phyloP scores from a whole-genome alignment of 2,797 vertebrate species.

The Silurus aristotelis region DNA sequence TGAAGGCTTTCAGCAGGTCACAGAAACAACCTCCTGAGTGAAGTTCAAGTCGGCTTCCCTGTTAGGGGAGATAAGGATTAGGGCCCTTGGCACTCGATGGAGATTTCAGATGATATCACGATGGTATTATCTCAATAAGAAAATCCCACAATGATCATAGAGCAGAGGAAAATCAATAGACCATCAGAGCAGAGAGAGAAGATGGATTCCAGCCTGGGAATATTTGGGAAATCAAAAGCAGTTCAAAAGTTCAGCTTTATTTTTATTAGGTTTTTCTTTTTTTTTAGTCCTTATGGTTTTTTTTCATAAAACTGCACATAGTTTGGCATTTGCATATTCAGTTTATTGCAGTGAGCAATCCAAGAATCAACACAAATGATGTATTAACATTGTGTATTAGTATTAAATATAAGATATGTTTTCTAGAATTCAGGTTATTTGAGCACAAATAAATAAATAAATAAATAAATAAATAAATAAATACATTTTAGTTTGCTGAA shows the following conservation, averaged over 20 bases:
- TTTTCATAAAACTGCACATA: too few species aligned
- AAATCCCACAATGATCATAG: constrained; percentile 47
- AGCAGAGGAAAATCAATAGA: constrained; percentile 56
- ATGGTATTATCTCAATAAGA: constrained; percentile 57
- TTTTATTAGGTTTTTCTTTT: neutral
- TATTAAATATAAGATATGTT: neutral
- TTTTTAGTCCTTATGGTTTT: neutral
- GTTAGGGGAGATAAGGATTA: constrained; percentile 55
- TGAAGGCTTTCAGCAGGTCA: constrained; percentile 22
- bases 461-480: too few species aligned
- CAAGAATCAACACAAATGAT: neutral
- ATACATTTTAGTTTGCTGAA: too few species aligned
- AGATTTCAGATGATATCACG: constrained; percentile 56
- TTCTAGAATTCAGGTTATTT: neutral
- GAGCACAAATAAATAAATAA: neutral
- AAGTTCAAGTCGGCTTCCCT: constrained; percentile 48
- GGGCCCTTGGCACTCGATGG: constrained; percentile 42
- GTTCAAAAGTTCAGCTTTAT: neutral
- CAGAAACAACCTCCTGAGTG: constrained; percentile 18
- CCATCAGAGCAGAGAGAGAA: constrained; percentile 46
- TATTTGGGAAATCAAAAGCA: neutral
- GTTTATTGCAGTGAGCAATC: neutral
- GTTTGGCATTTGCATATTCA: too few species aligned
- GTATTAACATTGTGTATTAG: neutral
- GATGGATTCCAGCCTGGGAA: constrained; percentile 3